These are phyloP conservation scores for Andinoacara biseriatus DNA, from an alignment of 2,113 vertebrate species.

Conservation along the genomic window DNA sequence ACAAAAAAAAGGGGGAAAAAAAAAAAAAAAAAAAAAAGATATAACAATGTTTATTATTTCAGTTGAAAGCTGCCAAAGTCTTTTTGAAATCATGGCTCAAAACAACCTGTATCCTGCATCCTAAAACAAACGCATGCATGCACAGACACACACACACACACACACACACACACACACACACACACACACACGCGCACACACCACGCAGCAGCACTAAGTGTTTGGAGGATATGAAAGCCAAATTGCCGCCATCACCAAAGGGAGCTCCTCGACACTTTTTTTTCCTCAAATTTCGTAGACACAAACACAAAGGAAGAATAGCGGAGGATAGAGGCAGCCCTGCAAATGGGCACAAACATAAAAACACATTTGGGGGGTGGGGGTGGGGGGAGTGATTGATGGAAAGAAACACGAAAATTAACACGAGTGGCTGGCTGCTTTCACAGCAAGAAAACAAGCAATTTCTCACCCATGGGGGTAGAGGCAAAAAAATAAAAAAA, in stretches of 20 bases:
- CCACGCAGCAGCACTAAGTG: slow-evolving; percentile 48
- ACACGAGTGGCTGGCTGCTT: slow-evolving; percentile 62
- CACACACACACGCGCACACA: neutral
- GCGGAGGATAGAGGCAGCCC: slow-evolving; percentile 49
- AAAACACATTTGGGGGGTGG: slow-evolving; percentile 33
- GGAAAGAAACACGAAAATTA: slow-evolving; percentile 63
- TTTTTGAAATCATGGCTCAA: slow-evolving; percentile 21
- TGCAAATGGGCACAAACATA: slow-evolving; percentile 58
- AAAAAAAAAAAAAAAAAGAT: neutral
- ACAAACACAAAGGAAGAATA: slow-evolving; percentile 65
- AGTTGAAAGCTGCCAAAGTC: slow-evolving; percentile 19
- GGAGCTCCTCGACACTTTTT: slow-evolving; percentile 64
- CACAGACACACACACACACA: neutral
- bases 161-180: neutral
- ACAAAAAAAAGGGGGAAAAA: no score
- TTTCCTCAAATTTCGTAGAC: slow-evolving; percentile 65
- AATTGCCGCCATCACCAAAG: slow-evolving; percentile 66
- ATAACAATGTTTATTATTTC: neutral
- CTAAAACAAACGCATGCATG: slow-evolving; percentile 50
- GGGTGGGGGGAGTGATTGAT: slow-evolving; percentile 34
- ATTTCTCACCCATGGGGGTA: slow-evolving; percentile 38
- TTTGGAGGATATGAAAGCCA: slow-evolving; percentile 74
- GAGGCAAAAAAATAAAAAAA: neutral
- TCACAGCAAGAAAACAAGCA: slow-evolving; percentile 49
- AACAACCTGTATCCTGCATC: slow-evolving; percentile 26